A percentile compares a stretch with the other conserved stretches of the same genome.
Evolutionary conservation across 2,888 invertebrate genomes (phyloP).

Genomic region (Chymomyza procnemis): DNA sequence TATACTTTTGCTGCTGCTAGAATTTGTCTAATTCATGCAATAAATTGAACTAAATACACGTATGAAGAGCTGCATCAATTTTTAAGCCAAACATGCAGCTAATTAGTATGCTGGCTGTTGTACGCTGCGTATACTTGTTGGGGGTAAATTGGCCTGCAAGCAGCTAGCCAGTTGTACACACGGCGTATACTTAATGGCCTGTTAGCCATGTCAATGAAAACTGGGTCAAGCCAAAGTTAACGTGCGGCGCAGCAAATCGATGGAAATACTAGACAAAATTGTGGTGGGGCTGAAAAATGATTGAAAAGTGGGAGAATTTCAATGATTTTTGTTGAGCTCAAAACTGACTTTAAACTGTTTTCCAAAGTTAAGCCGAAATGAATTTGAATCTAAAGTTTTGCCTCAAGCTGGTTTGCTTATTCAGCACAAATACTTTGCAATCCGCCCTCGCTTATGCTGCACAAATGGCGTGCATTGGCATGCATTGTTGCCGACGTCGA

Average conservation of each 20-base stretch:
- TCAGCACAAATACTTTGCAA: too few relatives aligned
- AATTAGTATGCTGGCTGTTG: neutral
- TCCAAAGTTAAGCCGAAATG: too few relatives aligned
- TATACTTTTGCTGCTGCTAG: too few relatives aligned
- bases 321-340: too few relatives aligned
- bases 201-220: slow-evolving; percentile 32
- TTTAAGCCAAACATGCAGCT: neutral
- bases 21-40: too few relatives aligned
- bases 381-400: too few relatives aligned
- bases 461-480: neutral
- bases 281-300: neutral
- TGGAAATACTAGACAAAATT: slow-evolving; percentile 27
- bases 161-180: neutral
- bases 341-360: too few relatives aligned
- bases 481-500: neutral
- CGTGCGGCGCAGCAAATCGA: slow-evolving; percentile 44
- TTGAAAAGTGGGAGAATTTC: too few relatives aligned
- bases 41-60: too few relatives aligned
- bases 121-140: neutral
- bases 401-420: too few relatives aligned
- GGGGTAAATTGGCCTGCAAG: neutral
- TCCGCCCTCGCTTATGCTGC: slow-evolving; percentile 31
- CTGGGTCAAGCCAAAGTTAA: slow-evolving; percentile 54
- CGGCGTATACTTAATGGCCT: neutral
- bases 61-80: neutral